These are phyloP conservation scores for Drosophila bocki DNA, from an alignment of 1,140 invertebrate species.

Conservation along the genomic window DNA sequence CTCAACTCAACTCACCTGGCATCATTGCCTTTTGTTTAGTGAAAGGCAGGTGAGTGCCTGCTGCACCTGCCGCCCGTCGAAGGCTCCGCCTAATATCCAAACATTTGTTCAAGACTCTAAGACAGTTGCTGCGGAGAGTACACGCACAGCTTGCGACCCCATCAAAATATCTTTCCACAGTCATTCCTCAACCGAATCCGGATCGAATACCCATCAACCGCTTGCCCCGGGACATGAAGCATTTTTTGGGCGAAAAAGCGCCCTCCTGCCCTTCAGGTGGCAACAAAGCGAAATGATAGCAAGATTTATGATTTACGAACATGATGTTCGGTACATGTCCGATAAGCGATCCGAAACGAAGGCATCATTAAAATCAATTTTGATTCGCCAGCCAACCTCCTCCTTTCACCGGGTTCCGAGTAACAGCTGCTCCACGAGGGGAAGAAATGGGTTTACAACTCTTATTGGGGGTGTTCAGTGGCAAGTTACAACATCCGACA, in stretches of 20 bases:
- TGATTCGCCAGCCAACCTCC: slow-evolving; percentile 49
- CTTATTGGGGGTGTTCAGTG: slow-evolving; percentile 46
- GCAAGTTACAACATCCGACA: slow-evolving; percentile 45
- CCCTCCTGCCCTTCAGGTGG: slow-evolving; percentile 24
- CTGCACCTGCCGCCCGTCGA: slow-evolving; percentile 37
- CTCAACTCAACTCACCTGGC: slow-evolving; percentile 22
- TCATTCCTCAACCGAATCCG: slow-evolving; percentile 44
- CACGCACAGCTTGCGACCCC: slow-evolving; percentile 44
- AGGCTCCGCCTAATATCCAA: slow-evolving; percentile 48
- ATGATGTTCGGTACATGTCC: slow-evolving; percentile 57
- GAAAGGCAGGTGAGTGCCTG: slow-evolving; percentile 41
- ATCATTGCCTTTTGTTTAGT: slow-evolving; percentile 42
- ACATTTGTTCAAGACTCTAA: slow-evolving; percentile 39
- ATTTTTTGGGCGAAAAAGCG: slow-evolving; percentile 44
- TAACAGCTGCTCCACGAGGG: slow-evolving; percentile 34
- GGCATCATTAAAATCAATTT: slow-evolving; percentile 76
- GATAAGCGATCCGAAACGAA: slow-evolving; percentile 38
- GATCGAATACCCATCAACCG: slow-evolving; percentile 8
- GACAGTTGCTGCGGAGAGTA: slow-evolving; percentile 41
- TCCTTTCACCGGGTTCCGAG: slow-evolving; percentile 43
- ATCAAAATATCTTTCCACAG: slow-evolving; percentile 45
- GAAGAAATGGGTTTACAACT: slow-evolving; percentile 24
- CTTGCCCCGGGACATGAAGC: slow-evolving; percentile 35
- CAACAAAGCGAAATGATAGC: slow-evolving; percentile 59
- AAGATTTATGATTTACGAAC: slow-evolving; percentile 74